Base-by-base conservation (phyloP, 1,140 invertebrate species). In the Reticulitermes speratus region DNA sequence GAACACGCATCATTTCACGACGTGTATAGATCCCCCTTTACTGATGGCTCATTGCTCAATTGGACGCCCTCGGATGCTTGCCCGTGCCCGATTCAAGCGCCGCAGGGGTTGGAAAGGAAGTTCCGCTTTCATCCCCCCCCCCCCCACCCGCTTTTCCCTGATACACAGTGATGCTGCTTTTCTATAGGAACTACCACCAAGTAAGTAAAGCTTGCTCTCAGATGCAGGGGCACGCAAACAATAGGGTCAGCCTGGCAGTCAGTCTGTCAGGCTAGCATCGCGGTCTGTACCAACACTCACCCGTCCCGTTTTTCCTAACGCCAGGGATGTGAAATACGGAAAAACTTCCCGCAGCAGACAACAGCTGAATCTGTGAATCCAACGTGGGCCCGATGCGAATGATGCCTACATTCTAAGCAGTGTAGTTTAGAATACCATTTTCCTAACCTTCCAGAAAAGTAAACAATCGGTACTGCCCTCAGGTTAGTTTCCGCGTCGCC, bases 31-130 rank as follows among this genome's bases (percentile, higher is more conserved):
- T 75, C 65, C 65, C 52, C 59, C 65, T 30, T 75, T 75, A 30
- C 65, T 75, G 65, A 75, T 75, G 65, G 65, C 65, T 75, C 65
- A 75, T 75, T 75, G 65, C 65, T 75, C 65, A 75, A 75, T 75
- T 75, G 65, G 65, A 75, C 65, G 65, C 65, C 65, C 65, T 75
- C 65, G 65, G 65, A 75, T 21, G 59, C 21, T 75, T 75, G 1
- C 9, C 65, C 16, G n/a, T 16, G 25, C 25, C 65, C n/a, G 65
- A 75, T 75, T n/a, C 65, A n/a, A n/a, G 65, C 65, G n/a, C 65
- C 65, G 65, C n/a, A 30, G 65, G 65, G 65, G 65, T 75, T 75
- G 65, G 65, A 75, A 75, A 75, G 65, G 65, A 75, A 75, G 65
- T 75, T 75, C 65, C 65, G 25, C n/a, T 75, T 75, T 59, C 55